These are phyloP conservation scores for Netelia inedita DNA, from an alignment of 2,888 invertebrate genomes.

Conservation along the genomic window DNA sequence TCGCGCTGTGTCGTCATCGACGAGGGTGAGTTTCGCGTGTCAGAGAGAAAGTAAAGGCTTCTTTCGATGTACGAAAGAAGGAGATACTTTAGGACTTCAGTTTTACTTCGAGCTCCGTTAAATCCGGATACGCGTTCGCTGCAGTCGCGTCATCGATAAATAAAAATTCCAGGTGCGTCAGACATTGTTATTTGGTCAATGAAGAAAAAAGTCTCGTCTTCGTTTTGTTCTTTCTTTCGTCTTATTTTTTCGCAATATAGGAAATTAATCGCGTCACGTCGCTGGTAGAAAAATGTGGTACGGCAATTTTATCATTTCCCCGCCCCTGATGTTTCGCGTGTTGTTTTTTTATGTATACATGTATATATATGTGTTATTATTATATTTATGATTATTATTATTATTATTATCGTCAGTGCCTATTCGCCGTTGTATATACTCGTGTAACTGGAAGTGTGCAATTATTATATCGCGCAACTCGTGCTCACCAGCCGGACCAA, in stretches of 20 bases:
- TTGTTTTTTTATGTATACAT: slow-evolving; percentile 15
- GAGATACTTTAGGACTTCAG: slow-evolving; percentile 28
- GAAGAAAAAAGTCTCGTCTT: not conserved
- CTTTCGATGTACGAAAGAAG: slow-evolving; percentile 2
- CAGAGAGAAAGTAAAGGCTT: slow-evolving; percentile 82
- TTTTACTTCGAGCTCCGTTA: slow-evolving; percentile 42
- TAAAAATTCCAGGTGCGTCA: slow-evolving; percentile 9
- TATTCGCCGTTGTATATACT: slow-evolving; percentile 61
- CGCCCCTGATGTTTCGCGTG: slow-evolving; percentile 1
- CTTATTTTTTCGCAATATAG: slow-evolving; percentile 21
- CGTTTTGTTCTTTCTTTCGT: not conserved
- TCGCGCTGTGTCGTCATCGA: slow-evolving; percentile 31
- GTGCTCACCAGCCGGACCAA: slow-evolving; percentile 72
- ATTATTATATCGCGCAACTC: slow-evolving; percentile 72
- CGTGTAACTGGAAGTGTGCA: slow-evolving; percentile 69
- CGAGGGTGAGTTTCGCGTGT: slow-evolving; percentile 53
- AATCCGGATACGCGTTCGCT: slow-evolving; percentile 25
- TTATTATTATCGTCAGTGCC: slow-evolving; percentile 58
- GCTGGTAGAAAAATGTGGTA: slow-evolving; percentile 47
- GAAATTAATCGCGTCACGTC: slow-evolving; percentile 40
- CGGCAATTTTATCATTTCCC: slow-evolving; percentile 45
- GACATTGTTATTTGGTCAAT: not conserved
- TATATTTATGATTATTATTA: slow-evolving; percentile 50
- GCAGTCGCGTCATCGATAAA: slow-evolving; percentile 20
- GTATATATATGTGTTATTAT: slow-evolving; percentile 19